Evolutionary conservation across 2,797 vertebrate species (phyloP).

Genomic region (Coluber constrictor): DNA sequence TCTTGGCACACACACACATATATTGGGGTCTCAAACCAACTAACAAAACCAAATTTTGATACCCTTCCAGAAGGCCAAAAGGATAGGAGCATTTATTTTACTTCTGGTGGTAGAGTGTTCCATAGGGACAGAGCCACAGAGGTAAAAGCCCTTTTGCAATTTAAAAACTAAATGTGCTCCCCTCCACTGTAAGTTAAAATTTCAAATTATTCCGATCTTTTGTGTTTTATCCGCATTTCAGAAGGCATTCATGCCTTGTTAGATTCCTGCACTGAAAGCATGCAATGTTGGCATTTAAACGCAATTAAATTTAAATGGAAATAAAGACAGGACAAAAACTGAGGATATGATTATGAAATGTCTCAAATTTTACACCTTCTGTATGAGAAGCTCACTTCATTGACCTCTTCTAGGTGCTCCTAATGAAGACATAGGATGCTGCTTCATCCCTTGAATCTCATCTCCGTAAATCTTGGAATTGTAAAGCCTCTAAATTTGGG

Average conservation of each 20-base stretch:
- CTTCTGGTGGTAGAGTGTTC: neutral
- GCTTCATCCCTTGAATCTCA: slow-evolving; percentile 37
- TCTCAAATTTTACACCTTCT: slow-evolving; percentile 24
- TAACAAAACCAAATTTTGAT: neutral
- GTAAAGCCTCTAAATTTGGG: slow-evolving; percentile 29
- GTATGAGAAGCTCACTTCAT: slow-evolving; percentile 42
- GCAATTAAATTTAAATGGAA: neutral
- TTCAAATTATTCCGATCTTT: neutral
- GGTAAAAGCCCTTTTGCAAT: neutral
- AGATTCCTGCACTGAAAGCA: accelerated
- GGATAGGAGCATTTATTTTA: neutral
- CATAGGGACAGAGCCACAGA: neutral
- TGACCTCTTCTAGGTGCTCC: slow-evolving; percentile 15
- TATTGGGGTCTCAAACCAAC: neutral
- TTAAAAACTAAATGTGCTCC: neutral
- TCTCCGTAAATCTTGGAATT: slow-evolving; percentile 46
- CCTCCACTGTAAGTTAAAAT: neutral
- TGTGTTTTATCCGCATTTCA: neutral
- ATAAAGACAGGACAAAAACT: slow-evolving; percentile 21
- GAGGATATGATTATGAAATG: slow-evolving; percentile 38
- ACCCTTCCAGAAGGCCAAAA: neutral
- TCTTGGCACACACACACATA: neutral
- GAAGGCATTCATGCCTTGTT: neutral
- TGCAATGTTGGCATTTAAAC: neutral
- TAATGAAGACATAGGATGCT: slow-evolving; percentile 36